Percentiles rank a stretch among this genome's conserved stretches.
Evolutionary conservation across 2,113 vertebrate genomes (phyloP).

Genomic region (Sula dactylatra): DNA sequence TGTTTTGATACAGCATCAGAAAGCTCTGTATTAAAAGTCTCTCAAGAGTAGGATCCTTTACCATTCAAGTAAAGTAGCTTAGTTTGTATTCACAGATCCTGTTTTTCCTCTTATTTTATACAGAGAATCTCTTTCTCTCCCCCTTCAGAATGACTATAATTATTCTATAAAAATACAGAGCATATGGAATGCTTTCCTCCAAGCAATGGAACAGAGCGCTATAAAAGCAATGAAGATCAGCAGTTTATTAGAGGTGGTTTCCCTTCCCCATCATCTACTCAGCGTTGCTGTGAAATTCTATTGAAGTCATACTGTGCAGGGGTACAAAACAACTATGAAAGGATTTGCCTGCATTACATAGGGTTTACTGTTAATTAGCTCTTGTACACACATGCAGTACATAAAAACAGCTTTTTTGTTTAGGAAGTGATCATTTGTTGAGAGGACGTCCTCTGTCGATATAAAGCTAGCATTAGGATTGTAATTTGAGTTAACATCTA

Average conservation of each 20-base stretch:
- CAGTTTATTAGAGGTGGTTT: constrained; percentile 60
- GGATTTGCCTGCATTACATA: constrained; percentile 53
- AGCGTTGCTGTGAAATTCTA: constrained; percentile 52
- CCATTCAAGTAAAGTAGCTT: neutral
- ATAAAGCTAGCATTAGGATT: constrained; percentile 38
- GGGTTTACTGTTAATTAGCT: constrained; percentile 69
- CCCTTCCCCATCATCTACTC: constrained; percentile 30
- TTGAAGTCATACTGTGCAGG: constrained; percentile 40
- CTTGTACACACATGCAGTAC: constrained; percentile 13
- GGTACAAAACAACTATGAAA: constrained; percentile 52
- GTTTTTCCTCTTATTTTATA: neutral
- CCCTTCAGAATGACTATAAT: constrained; percentile 45
- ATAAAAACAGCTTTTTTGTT: constrained; percentile 32
- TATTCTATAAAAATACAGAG: constrained; percentile 52
- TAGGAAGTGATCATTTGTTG: constrained; percentile 62
- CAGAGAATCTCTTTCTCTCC: neutral
- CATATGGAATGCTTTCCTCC: constrained; percentile 57
- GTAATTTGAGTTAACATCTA: constrained; percentile 66
- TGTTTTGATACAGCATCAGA: neutral
- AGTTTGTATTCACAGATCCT: neutral
- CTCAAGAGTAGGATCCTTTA: neutral
- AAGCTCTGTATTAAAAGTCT: neutral
- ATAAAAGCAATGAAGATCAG: constrained; percentile 45
- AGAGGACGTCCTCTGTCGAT: constrained; percentile 51
- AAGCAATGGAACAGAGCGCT: neutral